Base-by-base conservation (phyloP, 1,140 invertebrate genomes). In the Teleogryllus occipitalis region DNA sequence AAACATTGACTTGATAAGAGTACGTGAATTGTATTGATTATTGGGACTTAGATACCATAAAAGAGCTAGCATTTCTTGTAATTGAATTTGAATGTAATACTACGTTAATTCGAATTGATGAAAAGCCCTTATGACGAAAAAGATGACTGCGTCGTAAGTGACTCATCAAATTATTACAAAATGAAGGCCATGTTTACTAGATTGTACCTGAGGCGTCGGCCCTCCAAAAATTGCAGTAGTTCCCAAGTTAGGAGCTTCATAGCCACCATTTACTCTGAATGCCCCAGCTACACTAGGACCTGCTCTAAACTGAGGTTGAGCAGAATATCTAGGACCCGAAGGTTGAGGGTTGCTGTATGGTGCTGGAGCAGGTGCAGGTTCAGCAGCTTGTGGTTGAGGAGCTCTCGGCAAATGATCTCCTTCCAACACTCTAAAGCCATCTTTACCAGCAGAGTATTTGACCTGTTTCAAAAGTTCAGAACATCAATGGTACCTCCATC, bases 391-490 rank as follows among this genome's bases (percentile, higher is more conserved):
- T 47, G 27, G 27, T 72, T 27, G 75, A 7, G 83, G 83, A 46
- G 83, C 81, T 14, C 79, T 81, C 7, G 87, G 87, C 47, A 87
- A 83, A 80, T 88, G 87, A 77, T 88, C 87, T 39, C 86, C 87
- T 82, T 88, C 86, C 14, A 88, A 83, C 22, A 88, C 87, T 80
- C 86, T 85, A 82, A 87, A 88, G 6, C 84, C 84, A 77, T 85
- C 84, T 75, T 87, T 87, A 47, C 88, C 88, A n/a, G 88, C 88
- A 10, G 86, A 85, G 82, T 89, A 89, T 77, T 86, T 87, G 46
- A 89, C 87, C 75, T 39, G 27, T 39, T 39, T 39, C 27, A 39
- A 39, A 39, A 39, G 5, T 39, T 39, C 27, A 39, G 27, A 39
- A 39, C 27, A 39, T 39, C 5, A 39, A 39, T 39, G 27, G 27